Evolutionary conservation across 2,888 invertebrate species (phyloP).

Genomic region (Sinohyriopsis cumingii): DNA sequence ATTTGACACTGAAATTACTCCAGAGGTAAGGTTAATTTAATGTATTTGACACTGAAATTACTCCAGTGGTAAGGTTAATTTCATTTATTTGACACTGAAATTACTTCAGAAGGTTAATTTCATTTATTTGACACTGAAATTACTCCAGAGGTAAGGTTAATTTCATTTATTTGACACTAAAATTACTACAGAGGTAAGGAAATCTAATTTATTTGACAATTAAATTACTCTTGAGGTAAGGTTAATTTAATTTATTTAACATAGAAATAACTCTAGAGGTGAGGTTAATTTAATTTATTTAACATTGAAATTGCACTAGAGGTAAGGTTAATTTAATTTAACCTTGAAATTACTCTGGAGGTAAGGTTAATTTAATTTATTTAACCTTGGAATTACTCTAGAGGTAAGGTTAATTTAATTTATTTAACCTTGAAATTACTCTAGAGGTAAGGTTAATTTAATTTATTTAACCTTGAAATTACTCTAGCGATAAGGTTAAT

Average conservation of each 20-base stretch:
- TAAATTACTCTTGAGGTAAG: slow-evolving; percentile 79
- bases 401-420: slow-evolving; percentile 68
- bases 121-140: slow-evolving; percentile 75
- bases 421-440: too few species aligned
- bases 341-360: too few species aligned
- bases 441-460: slow-evolving; percentile 1
- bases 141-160: slow-evolving; percentile 75
- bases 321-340: neutral
- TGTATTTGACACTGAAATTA: slow-evolving; percentile 76
- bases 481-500: slow-evolving; percentile 75
- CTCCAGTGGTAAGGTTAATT: slow-evolving; percentile 75
- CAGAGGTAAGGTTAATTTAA: neutral
- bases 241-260: neutral
- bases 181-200: slow-evolving; percentile 1
- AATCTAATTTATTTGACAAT: slow-evolving; percentile 66
- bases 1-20: too few species aligned
- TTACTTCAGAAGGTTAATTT: slow-evolving; percentile 1
- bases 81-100: neutral
- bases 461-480: slow-evolving; percentile 75
- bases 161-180: neutral
- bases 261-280: too few species aligned
- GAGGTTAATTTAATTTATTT: slow-evolving; percentile 4
- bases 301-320: too few species aligned
- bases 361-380: slow-evolving; percentile 82
- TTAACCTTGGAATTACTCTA: slow-evolving; percentile 82